Evolutionary conservation across 2,888 invertebrate species (phyloP).

Genomic region (Diogma glabrata): DNA sequence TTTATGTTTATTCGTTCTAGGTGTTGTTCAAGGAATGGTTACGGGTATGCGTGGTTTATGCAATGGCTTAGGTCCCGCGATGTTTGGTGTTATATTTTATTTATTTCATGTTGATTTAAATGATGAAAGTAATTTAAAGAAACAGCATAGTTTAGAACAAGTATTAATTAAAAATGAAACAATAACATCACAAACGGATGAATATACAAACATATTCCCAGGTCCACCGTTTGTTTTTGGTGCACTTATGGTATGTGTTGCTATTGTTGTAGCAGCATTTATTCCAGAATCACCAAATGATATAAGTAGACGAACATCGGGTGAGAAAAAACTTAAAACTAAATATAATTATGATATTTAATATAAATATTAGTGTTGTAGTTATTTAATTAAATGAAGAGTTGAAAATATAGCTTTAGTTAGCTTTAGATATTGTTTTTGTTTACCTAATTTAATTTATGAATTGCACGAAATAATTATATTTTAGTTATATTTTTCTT

Average conservation of each 20-base stretch:
- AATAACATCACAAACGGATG: slow-evolving; percentile 36
- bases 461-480: no score
- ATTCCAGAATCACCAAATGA: slow-evolving; percentile 56
- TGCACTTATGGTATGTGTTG: slow-evolving; percentile 90
- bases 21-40: slow-evolving; percentile 92
- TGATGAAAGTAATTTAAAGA: slow-evolving; percentile 43
- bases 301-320: slow-evolving; percentile 32
- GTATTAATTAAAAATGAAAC: slow-evolving; percentile 30
- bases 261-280: slow-evolving; percentile 83
- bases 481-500: no score
- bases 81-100: slow-evolving; percentile 98
- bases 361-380: slow-evolving; percentile 9
- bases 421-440: background rate
- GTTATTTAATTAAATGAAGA: background rate
- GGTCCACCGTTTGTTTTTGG: slow-evolving; percentile 99
- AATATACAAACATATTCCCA: slow-evolving; percentile 64
- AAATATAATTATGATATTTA: slow-evolving; percentile 14
- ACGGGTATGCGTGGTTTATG: slow-evolving; percentile 97
- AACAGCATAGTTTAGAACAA: slow-evolving; percentile 24
- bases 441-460: no score
- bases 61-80: slow-evolving; percentile 95
- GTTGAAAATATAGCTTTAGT: background rate
- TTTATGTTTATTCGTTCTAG: slow-evolving; percentile 26
- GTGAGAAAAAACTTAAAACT: slow-evolving; percentile 49
- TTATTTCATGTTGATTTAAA: slow-evolving; percentile 96